A percentile compares a stretch with the other conserved stretches of the same genome.
These are phyloP conservation scores for Alethe diademata DNA, from an alignment of 2,113 vertebrate genomes.

Conservation along the genomic window DNA sequence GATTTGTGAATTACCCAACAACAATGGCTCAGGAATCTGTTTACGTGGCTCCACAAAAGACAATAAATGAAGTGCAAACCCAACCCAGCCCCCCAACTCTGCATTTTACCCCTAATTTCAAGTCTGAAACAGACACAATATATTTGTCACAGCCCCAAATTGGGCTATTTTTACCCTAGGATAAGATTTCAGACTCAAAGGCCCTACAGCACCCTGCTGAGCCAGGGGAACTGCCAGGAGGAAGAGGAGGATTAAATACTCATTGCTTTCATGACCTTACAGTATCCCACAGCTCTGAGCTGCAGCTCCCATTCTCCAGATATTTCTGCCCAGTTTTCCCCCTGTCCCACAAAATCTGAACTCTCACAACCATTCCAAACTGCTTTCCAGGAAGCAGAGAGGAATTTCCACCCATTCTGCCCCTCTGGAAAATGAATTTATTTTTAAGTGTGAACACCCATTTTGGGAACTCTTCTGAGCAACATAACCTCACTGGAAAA, in stretches of 20 bases:
- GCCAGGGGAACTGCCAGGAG: background rate
- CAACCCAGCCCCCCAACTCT: background rate
- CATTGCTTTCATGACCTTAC: background rate
- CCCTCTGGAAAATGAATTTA: background rate
- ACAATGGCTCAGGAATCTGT: background rate
- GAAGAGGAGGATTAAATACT: background rate
- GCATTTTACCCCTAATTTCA: background rate
- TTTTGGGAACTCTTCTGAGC: background rate
- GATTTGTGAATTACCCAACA: background rate
- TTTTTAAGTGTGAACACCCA: accelerated
- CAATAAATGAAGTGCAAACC: background rate
- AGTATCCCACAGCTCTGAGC: no score
- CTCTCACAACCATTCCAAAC: background rate
- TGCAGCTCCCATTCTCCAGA: background rate
- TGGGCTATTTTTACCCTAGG: background rate
- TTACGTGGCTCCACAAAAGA: background rate
- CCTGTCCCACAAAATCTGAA: background rate
- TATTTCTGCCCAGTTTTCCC: background rate
- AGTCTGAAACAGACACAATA: background rate
- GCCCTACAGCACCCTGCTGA: background rate
- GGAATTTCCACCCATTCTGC: background rate
- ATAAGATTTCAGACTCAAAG: background rate
- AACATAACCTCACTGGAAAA: background rate
- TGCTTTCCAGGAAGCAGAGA: background rate
- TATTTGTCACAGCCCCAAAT: background rate